Evolutionary conservation across 2,888 invertebrate species (phyloP).

Genomic region (Leucania comma): DNA sequence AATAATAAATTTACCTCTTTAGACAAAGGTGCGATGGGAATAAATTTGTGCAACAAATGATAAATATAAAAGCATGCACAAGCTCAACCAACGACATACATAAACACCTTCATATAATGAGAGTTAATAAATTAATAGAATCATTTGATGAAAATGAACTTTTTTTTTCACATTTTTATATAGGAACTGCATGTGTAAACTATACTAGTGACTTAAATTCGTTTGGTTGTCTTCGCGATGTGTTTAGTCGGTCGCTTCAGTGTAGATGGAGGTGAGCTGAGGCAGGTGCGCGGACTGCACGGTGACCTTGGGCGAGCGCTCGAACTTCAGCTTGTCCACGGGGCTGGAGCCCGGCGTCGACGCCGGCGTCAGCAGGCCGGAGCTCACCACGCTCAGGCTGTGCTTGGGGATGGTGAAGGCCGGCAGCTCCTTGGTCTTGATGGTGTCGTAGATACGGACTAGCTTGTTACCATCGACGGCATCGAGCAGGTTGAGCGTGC

Average conservation of each 20-base stretch:
- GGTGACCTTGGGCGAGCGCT: constrained; percentile 80
- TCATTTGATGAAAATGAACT: constrained; percentile 57
- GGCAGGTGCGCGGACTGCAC: constrained; percentile 74
- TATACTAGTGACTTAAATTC: constrained; percentile 83
- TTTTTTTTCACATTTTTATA: constrained; percentile 72
- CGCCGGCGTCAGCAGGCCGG: constrained; percentile 87
- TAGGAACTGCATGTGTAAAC: constrained; percentile 82
- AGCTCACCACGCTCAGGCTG: constrained; percentile 77
- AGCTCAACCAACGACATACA: constrained; percentile 62
- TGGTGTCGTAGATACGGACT: constrained; percentile 85
- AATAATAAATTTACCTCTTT: constrained; percentile 63
- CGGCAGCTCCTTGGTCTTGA: constrained; percentile 82
- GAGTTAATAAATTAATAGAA: constrained; percentile 55
- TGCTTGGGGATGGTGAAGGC: constrained; percentile 86
- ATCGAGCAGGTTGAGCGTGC: constrained; percentile 74
- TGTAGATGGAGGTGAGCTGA: constrained; percentile 67
- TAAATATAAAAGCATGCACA: constrained; percentile 70
- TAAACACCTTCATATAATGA: constrained; percentile 64
- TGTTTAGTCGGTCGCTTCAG: constrained; percentile 68
- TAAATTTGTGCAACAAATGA: constrained; percentile 65
- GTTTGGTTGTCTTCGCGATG: constrained; percentile 65
- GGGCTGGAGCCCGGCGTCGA: constrained; percentile 85
- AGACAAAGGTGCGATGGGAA: constrained; percentile 65
- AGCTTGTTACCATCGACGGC: constrained; percentile 81
- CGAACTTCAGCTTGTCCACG: constrained; percentile 77